Conservation (phyloP, 2,797 vertebrate genomes). For the Schizopygopsis malacanthus region DNA sequence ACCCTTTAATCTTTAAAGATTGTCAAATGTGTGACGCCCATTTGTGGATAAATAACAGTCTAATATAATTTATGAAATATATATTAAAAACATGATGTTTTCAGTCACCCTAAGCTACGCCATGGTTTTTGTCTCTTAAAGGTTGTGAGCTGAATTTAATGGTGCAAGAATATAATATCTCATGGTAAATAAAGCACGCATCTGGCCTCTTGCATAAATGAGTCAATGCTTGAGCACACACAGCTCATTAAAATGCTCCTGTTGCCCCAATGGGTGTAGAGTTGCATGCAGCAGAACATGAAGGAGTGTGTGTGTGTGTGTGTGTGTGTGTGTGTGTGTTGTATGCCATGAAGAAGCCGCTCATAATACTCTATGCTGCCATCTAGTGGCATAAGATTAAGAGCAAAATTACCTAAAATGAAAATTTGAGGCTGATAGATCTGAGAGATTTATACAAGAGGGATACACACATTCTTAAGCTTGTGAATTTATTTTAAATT, state of each 20-base stretch:
- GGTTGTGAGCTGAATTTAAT: neutral
- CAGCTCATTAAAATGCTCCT: constrained; percentile 44
- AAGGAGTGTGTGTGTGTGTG: neutral
- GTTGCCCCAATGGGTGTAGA: constrained; percentile 24
- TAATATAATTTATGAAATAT: neutral
- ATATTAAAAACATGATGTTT: neutral
- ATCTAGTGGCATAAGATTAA: constrained; percentile 4
- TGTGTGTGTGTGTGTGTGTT: neutral
- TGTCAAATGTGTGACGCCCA: neutral
- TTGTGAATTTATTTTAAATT: neutral
- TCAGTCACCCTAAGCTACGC: neutral
- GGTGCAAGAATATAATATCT: constrained; percentile 32
- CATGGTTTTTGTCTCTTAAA: neutral
- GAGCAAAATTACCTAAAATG: neutral
- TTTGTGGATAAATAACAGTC: neutral
- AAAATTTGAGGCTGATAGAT: neutral
- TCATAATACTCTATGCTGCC: neutral
- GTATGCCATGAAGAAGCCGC: neutral
- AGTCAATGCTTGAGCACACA: constrained; percentile 16
- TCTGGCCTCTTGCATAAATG: constrained; percentile 31
- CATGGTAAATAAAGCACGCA: constrained; percentile 24
- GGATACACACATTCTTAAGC: neutral
- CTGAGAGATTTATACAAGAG: neutral
- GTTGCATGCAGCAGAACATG: constrained; percentile 35
- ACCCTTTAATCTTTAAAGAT: neutral